Evolutionary conservation across 2,113 vertebrate species (phyloP), one percentile per base, ranked within the genome.

Genomic region (Eurypyga helias): DNA sequence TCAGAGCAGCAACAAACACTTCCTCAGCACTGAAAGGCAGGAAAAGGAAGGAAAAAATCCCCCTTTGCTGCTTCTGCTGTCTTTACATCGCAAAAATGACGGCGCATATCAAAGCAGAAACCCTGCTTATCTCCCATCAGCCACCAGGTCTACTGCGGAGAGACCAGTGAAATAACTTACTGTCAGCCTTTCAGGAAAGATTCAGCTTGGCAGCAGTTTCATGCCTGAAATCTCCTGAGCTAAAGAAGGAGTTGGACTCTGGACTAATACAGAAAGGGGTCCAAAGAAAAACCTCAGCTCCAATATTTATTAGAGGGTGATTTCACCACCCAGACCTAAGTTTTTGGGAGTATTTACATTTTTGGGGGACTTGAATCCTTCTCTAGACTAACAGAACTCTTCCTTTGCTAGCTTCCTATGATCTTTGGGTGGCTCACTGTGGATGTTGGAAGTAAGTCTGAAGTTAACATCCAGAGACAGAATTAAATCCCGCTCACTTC

Each of bases 401-500:
- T 66, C 76, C 80, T 94, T 65, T 91, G 65, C 71, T 95, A 90
- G 65, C 61, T 82, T 78, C 85, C 60, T 85, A 85, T 58, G 83
- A 83, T 89, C 80, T 49, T 89, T 89, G 71, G 83, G 81, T 92
- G 65, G 72, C 49, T 96, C 7, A 5, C 2, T 93, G 67, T 93
- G 81, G 83, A 85, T 94, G 18, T 85, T 92, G 83, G 83, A 83
- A 87, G 9, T 61, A 57, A 14, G 52, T 92, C 69, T 91, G 61
- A 93, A 93, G 61, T 36, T 78, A 91, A 90, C 72, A 82, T 92
- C 65, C 83, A 94, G 72, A 23, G 84, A 58, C 41, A 89, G 81
- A 94, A 89, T 61, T 84, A 95, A 95, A 94, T 96, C 77, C 45
- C 66, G 87, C 61, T 72, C 31, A 60, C 25, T 93, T 95, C 77